Base-by-base conservation (phyloP, 2,888 invertebrate genomes). In the Scelioninae gen. 1 region DNA sequence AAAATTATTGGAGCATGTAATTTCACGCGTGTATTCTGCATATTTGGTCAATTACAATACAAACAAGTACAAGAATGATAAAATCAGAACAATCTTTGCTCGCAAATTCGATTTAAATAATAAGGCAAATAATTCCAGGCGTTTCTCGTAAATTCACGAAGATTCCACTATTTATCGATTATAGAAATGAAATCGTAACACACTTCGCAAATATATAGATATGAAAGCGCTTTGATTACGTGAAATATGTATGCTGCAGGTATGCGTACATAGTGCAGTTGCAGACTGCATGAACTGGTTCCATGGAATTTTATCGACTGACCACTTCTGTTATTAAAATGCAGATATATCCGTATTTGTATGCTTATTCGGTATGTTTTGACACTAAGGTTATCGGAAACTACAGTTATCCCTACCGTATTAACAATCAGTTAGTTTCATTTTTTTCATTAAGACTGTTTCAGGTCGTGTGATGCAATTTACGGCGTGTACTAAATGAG, bases 191-290 rank as follows among this genome's bases (percentile, higher is more conserved):
- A 40, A 55, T 69, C 62, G 55, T 69, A 69, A 71, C 71, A 49
- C 31, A 63, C 7, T 71, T 49, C 15, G 23, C 11, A 51, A 38
- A 11, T 15, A 16, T 63, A 78, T 58, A 49, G 49, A 77, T 69
- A 77, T 47, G 62, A 71, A 77, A 63, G 77, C 69, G 69, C 34
- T 68, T 38, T 38, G 62, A 69, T 77, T 77, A 77, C 62, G 63
- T 69, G 63, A 77, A 69, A 77, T 47, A 63, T 34, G 62, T 53
- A 53, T 16, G 31, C 13, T 29, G 58, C 58, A 65, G 29, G 38
- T 23, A 65, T 43, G 23, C 38, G 31, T 40, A 38, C 15, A 47
- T 68, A 77, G 29, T 43, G 60, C 43, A 76, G 23, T 15, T 32
- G 47, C n/a, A 60, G 51, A 77, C 29, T 38, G 43, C 34, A 40